Evolutionary conservation across 2,113 vertebrate species (phyloP), one percentile per base, ranked within the genome.

Genomic region (Petrocephalus microphthalmus): DNA sequence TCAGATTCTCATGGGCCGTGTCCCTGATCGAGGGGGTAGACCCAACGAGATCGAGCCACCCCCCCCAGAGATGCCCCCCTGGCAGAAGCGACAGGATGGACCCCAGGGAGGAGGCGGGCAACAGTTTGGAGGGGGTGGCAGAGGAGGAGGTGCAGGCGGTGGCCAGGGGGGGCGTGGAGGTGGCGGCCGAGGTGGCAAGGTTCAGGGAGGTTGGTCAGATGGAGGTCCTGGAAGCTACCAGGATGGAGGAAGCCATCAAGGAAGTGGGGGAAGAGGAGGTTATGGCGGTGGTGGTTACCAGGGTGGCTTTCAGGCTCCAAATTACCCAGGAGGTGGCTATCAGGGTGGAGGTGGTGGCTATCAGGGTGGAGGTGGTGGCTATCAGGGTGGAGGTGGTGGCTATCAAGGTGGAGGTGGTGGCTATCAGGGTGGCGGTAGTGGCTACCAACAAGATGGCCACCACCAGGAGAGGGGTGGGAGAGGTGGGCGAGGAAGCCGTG

Each of bases 1-100:
- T 51, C 88, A 99, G 98, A 96, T 99, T 88, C 93, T 98, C 87
- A 99, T 99, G 98, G 98, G 98, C 85, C 95, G 98, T 90, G 98
- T 99, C 60, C 98, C 98, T 56, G 98, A 99, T 93, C 95, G 98
- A 92, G 98, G 98, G 83, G 98, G 98, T 15, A 95, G 98, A 90
- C 98, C 98, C 17, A 99, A 98, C 88, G 98, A 99, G 93, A 99
- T 99, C 0, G 98, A 99, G 88, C 93, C 98, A 0, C 98, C 98
- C 0, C 98, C 98, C 90, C 98, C 98, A 52, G 98, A 99, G 93
- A 99, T 99, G 98, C 98, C 98, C 0, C 96, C 97, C 0, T 99
- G 98, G 98, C 98, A 99, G 93, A 99, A 99, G 90, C 97, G 98
- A 89, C 97, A 98, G 87, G 98, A 99, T 88, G 96, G 94, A 22